These are phyloP conservation scores for Ditylenchus weischeri DNA, from an alignment of 2,888 invertebrate genomes.

Conservation along the genomic window DNA sequence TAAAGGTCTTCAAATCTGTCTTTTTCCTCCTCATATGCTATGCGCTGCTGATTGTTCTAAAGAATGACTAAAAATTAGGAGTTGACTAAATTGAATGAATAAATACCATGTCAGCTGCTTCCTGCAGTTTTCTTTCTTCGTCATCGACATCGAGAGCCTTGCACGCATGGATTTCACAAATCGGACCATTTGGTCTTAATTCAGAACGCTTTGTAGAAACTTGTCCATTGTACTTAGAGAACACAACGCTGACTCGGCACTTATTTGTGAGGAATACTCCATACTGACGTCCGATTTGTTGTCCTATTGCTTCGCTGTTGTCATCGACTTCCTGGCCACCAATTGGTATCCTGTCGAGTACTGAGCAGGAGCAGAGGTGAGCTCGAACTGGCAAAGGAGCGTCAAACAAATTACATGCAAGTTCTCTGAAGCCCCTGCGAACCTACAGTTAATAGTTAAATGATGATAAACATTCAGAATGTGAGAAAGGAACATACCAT, in stretches of 20 bases:
- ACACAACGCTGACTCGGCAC: constrained; percentile 17
- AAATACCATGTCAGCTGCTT: background rate
- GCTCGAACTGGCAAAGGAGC: constrained; percentile 31
- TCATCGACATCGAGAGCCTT: constrained; percentile 11
- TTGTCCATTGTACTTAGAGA: constrained; percentile 9
- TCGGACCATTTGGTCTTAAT: background rate
- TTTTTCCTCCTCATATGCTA: background rate
- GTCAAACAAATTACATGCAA: constrained; percentile 35
- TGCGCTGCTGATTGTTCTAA: background rate
- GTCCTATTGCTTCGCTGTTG: constrained; percentile 26
- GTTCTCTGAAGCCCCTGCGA: constrained; percentile 38
- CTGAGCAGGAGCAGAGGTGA: constrained; percentile 24
- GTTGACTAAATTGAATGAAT: no score
- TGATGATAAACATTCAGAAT: background rate
- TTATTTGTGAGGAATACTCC: constrained; percentile 27
- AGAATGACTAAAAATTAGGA: no score
- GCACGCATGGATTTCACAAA: constrained; percentile 12
- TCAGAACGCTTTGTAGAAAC: background rate
- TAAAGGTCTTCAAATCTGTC: background rate
- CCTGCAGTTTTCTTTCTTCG: constrained; percentile 1
- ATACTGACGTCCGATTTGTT: constrained; percentile 14
- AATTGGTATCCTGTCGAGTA: constrained; percentile 34
- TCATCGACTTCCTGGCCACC: constrained; percentile 30
- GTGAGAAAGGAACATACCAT: no score
- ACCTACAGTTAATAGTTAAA: constrained; percentile 19